These are phyloP conservation scores for Poecile atricapillus DNA, from an alignment of 2,113 vertebrate genomes.

Conservation along the genomic window DNA sequence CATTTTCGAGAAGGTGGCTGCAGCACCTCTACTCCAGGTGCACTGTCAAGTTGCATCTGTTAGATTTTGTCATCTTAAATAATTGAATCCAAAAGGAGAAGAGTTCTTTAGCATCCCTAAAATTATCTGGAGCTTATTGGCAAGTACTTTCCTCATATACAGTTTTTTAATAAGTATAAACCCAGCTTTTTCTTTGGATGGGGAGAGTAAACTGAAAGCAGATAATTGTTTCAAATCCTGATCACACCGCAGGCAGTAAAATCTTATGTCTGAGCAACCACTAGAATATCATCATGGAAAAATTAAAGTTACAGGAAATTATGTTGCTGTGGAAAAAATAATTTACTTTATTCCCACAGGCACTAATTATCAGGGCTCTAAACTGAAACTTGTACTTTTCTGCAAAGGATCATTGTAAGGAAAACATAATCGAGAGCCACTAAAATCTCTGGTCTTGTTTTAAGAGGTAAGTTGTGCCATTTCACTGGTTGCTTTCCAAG, in stretches of 20 bases:
- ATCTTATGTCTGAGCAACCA: not conserved
- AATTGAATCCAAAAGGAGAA: not conserved
- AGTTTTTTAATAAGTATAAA: not conserved
- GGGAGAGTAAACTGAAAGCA: not conserved
- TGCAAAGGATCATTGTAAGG: not conserved
- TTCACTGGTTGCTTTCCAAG: not conserved
- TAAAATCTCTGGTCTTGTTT: not conserved
- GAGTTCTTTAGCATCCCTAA: accelerated
- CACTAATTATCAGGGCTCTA: slow-evolving; percentile 42
- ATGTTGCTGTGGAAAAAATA: slow-evolving; percentile 21
- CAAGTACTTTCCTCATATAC: not conserved
- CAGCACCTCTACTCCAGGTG: not conserved
- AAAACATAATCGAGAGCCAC: slow-evolving; percentile 6
- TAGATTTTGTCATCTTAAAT: not conserved
- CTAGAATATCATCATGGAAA: not conserved
- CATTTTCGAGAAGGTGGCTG: accelerated
- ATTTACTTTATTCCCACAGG: slow-evolving; percentile 27
- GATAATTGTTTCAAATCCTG: not conserved
- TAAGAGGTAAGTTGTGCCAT: not conserved
- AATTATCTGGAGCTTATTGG: not conserved
- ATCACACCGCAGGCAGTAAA: not conserved
- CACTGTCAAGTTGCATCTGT: not conserved
- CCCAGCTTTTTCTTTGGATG: not conserved
- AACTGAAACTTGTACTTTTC: slow-evolving; percentile 12
- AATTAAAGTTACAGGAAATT: slow-evolving; percentile 14